Conservation (phyloP, 2,888 invertebrate species). For the Conops quadrifasciatus region DNA sequence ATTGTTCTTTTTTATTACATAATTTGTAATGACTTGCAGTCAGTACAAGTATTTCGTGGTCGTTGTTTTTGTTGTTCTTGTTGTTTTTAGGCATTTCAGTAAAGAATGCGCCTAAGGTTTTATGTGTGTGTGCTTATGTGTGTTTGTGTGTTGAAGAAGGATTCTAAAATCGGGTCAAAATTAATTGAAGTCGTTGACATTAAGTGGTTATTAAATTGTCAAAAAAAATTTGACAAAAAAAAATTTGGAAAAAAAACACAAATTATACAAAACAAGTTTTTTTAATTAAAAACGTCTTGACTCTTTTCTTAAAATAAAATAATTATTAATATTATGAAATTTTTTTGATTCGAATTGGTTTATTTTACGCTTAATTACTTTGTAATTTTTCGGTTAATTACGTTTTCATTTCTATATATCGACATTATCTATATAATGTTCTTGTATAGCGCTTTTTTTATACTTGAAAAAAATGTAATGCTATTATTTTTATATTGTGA, state of each 20-base stretch:
- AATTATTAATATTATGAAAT: no score
- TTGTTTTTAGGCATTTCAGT: neutral
- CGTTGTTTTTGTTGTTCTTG: neutral
- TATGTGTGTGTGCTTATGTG: no score
- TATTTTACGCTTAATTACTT: no score
- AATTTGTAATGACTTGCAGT: constrained; percentile 33
- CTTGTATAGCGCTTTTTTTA: no score
- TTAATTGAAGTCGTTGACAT: constrained; percentile 31
- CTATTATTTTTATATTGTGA: no score
- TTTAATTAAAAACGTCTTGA: no score
- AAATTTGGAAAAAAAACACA: neutral
- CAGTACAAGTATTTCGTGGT: neutral
- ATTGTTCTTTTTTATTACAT: constrained; percentile 51
- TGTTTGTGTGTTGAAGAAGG: neutral
- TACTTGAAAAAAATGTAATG: no score
- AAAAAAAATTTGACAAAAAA: constrained; percentile 2
- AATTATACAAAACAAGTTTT: neutral
- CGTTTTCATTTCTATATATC: no score
- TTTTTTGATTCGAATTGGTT: no score
- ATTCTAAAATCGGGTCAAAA: constrained; percentile 25
- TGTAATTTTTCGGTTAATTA: no score
- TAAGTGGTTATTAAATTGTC: neutral
- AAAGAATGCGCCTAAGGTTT: neutral
- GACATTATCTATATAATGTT: no score
- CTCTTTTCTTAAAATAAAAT: no score